phyloP scores from a whole-genome alignment of 2,113 vertebrate species.

The Coreoperca whiteheadi region DNA sequence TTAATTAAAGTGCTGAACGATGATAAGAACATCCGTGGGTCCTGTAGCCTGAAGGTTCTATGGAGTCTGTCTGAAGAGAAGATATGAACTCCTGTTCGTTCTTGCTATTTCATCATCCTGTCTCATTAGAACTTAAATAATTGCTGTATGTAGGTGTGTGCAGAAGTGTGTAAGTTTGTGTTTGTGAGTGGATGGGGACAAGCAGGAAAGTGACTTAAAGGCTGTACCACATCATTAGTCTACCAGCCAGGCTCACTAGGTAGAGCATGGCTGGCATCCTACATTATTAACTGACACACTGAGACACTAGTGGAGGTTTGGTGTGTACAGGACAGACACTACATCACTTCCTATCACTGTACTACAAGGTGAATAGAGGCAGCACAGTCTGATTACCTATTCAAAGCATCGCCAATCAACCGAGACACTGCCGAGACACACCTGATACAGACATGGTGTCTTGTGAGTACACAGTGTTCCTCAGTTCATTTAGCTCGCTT shows the following conservation, averaged over 20 bases:
- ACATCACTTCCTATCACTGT: constrained; percentile 18
- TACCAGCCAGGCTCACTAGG: neutral
- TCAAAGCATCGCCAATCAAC: constrained; percentile 44
- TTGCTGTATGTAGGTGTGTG: neutral
- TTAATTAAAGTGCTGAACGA: constrained; percentile 47
- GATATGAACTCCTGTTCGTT: neutral
- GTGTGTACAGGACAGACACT: constrained; percentile 13
- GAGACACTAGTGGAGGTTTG: constrained; percentile 19
- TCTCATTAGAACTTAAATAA: constrained; percentile 14
- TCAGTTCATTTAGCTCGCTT: constrained; percentile 2
- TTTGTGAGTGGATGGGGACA: constrained; percentile 14
- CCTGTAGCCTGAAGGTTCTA: constrained; percentile 7
- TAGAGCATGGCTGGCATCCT: constrained; percentile 15
- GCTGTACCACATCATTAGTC: constrained; percentile 50
- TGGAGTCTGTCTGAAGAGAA: constrained; percentile 7
- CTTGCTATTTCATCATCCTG: neutral
- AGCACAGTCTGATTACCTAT: constrained; percentile 48
- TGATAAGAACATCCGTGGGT: constrained; percentile 15
- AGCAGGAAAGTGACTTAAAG: constrained; percentile 16
- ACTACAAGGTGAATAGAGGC: constrained; percentile 8
- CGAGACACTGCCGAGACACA: constrained; percentile 9
- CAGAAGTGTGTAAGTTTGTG: constrained; percentile 21
- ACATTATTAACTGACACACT: constrained; percentile 54
- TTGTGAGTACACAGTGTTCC: constrained; percentile 14
- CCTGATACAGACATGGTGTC: constrained; percentile 7